phyloP scores from a whole-genome alignment of 2,888 invertebrate species.

The Cephus pulcher region DNA sequence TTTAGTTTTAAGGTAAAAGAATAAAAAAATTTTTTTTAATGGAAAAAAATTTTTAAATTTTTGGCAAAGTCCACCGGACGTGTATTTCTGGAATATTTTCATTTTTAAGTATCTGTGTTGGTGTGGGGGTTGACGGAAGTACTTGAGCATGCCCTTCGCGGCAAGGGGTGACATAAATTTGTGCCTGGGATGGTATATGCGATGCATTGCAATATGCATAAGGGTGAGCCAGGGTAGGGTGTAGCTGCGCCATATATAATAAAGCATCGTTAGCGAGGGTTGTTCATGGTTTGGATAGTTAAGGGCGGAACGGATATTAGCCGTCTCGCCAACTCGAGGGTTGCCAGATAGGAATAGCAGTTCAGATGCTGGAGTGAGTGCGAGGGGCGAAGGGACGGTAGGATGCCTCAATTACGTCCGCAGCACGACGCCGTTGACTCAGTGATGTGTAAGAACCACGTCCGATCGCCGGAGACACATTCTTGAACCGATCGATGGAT shows the following conservation, averaged over 20 bases:
- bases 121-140: too few relatives aligned
- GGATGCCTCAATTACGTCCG: slow-evolving; percentile 4
- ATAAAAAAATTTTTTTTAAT: too few relatives aligned
- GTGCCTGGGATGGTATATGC: too few relatives aligned
- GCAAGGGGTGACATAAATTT: too few relatives aligned
- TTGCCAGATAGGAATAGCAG: slow-evolving; percentile 33
- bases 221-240: too few relatives aligned
- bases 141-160: too few relatives aligned
- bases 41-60: too few relatives aligned
- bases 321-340: slow-evolving; percentile 39
- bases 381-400: not conserved
- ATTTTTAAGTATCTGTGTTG: too few relatives aligned
- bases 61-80: too few relatives aligned
- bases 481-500: slow-evolving; percentile 16
- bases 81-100: too few relatives aligned
- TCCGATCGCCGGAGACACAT: slow-evolving; percentile 15
- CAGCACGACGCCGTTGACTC: not conserved
- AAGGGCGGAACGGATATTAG: slow-evolving; percentile 36
- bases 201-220: too few relatives aligned
- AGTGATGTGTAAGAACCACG: not conserved
- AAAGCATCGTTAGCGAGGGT: slow-evolving; percentile 6
- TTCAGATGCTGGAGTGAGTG: slow-evolving; percentile 5
- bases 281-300: not conserved
- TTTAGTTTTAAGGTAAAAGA: too few relatives aligned
- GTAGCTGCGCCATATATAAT: not conserved